Conservation (phyloP, 2,888 invertebrate genomes). For the Smittia aterrima region DNA sequence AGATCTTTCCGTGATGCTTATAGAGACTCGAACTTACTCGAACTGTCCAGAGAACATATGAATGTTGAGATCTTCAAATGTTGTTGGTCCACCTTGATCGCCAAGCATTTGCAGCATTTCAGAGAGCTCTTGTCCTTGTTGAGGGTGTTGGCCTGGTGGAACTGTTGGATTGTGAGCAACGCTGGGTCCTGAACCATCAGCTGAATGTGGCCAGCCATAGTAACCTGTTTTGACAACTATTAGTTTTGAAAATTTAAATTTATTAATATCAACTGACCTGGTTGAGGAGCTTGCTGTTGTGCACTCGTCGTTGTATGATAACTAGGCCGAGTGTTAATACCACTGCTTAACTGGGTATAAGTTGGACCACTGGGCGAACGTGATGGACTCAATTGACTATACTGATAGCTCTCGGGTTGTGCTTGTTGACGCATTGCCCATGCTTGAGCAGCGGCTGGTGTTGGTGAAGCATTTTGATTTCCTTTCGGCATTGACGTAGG, state of each 20-base stretch:
- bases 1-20: not conserved
- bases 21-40: not conserved
- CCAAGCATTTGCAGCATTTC: slow-evolving; percentile 90
- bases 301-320: slow-evolving; percentile 56
- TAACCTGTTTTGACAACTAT: slow-evolving; percentile 56
- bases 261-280: slow-evolving; percentile 38
- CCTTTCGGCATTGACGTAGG: slow-evolving; percentile 54
- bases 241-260: not conserved
- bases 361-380: slow-evolving; percentile 82
- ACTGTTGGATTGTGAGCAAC: slow-evolving; percentile 51
- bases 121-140: slow-evolving; percentile 76
- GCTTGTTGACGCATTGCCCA: slow-evolving; percentile 66
- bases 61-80: slow-evolving; percentile 85
- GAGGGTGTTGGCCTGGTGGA: slow-evolving; percentile 55
- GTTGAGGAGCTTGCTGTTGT: slow-evolving; percentile 50
- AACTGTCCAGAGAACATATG: slow-evolving; percentile 66
- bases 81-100: slow-evolving; percentile 76
- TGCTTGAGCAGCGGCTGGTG: slow-evolving; percentile 63
- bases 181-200: slow-evolving; percentile 55
- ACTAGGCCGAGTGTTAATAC: slow-evolving; percentile 59
- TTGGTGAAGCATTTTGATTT: slow-evolving; percentile 67
- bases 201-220: slow-evolving; percentile 71
- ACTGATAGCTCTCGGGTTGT: slow-evolving; percentile 66
- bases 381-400: slow-evolving; percentile 71
- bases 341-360: slow-evolving; percentile 74